Base-by-base conservation (phyloP, 2,888 invertebrate species). In the Caenorhabditis becei region DNA sequence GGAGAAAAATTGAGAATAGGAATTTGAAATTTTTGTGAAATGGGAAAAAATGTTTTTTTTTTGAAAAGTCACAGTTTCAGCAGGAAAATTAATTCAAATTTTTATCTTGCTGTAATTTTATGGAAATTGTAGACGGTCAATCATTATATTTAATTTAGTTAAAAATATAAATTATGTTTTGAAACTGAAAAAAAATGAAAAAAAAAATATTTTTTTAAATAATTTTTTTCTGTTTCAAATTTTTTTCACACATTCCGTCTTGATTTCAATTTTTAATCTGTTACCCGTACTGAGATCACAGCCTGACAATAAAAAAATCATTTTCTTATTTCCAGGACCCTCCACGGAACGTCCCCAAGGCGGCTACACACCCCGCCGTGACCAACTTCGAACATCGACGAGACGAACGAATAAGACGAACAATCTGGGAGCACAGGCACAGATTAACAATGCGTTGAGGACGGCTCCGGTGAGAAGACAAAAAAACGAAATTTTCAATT, bases 311-410 rank as follows among this genome's bases (percentile, higher is more conserved):
- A 16, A 49, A 66, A 23, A 18, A 49, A 51, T 65, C 5, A 1
- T n/a, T 32, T 24, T 32, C 10, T 14, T 14, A 7, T 2, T 41
- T 41, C 4, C 66, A 85, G 86, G 87, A 58, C 87, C 87, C 32
- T 85, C 85, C 3, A 86, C 80, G 49, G 80, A 84, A 41, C 77
- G 87, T 11, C 87, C 87, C 24, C 72, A 80, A 65, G 51, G 84
- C 26, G 86, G 83, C 1, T 87, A 85, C 82, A 47, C 91, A 89
- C 71, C 89, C 11, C 41, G 83, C 54, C 37, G 78, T 24, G 83
- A 83, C 41, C 83, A 84, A 59, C 49, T 78, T 26, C 65, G 86
- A 56, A 72, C 75, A 16, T 84, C 84, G 8, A 83, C 80, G 11
- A 37, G 82, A 11, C 49, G 69, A 23, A 81, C 80, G 10, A 80